Conservation (phyloP, 2,797 vertebrate species). For the Alosa sapidissima region DNA sequence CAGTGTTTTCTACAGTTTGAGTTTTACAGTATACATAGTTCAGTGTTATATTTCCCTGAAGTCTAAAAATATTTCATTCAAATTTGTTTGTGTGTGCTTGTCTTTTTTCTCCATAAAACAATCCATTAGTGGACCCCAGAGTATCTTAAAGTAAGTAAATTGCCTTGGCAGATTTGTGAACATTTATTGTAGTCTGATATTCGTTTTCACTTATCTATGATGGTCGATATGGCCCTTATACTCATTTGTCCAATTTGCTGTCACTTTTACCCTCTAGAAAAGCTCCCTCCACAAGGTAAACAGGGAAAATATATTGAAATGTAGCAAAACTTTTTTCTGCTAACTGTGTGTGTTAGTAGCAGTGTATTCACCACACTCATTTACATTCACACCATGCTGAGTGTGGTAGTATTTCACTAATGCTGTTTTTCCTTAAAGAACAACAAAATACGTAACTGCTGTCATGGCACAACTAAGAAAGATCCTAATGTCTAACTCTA, state of each 20-base stretch:
- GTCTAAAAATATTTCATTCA: not conserved
- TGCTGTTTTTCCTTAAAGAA: not conserved
- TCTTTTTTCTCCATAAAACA: constrained; percentile 33
- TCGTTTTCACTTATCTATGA: not conserved
- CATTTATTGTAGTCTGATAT: not conserved
- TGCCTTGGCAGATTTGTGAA: not conserved
- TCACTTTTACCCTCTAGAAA: constrained; percentile 66
- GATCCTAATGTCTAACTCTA: not conserved
- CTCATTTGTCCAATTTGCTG: not conserved
- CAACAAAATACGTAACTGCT: not conserved
- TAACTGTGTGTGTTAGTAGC: not conserved
- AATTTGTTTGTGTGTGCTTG: constrained; percentile 11
- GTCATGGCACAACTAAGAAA: not conserved
- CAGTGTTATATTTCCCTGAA: not conserved
- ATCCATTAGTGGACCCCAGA: constrained; percentile 67
- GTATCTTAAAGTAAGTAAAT: constrained; percentile 71
- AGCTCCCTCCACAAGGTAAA: constrained; percentile 86
- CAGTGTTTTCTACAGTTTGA: not conserved
- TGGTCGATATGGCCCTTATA: not conserved
- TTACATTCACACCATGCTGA: not conserved
- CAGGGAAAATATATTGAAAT: not conserved
- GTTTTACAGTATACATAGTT: not conserved
- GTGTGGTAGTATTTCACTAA: not conserved
- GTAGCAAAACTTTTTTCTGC: not conserved
- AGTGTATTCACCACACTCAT: not conserved